These are phyloP conservation scores for Pterocles burchelli DNA, from an alignment of 2,113 vertebrate species.

Conservation along the genomic window DNA sequence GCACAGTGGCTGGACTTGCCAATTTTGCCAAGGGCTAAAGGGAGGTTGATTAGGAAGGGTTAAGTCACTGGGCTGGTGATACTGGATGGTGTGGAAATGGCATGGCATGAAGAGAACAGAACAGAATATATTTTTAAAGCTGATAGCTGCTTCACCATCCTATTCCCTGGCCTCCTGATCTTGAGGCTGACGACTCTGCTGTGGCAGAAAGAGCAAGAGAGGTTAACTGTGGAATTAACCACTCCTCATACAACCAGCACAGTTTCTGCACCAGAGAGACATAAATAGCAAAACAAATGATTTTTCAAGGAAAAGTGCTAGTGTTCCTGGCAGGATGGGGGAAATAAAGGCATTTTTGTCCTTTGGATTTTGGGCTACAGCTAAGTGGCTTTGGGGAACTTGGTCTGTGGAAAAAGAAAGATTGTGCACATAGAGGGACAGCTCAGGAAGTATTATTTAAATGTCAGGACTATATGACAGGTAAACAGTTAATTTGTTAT, in stretches of 20 bases:
- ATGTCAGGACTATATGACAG: not conserved
- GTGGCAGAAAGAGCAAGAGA: not conserved
- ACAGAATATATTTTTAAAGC: not conserved
- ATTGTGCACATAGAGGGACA: not conserved
- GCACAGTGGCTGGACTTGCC: not conserved
- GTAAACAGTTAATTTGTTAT: not conserved
- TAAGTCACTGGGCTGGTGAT: not conserved
- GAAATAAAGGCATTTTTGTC: slow-evolving; percentile 15
- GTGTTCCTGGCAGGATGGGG: not conserved
- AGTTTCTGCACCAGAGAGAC: not conserved
- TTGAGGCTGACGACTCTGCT: not conserved
- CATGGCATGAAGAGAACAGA: not conserved
- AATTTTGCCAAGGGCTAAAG: not conserved
- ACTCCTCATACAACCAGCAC: not conserved
- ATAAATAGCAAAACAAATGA: not conserved
- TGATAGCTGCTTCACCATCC: not conserved
- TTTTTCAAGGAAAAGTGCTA: slow-evolving; percentile 11
- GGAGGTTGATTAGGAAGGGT: not conserved
- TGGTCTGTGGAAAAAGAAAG: not conserved
- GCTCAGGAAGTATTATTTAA: not conserved
- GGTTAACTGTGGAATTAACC: slow-evolving; percentile 51
- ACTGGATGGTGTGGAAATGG: not conserved
- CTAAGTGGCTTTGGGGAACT: not conserved
- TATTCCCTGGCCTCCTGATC: slow-evolving; percentile 35
- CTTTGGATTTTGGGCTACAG: not conserved